These are phyloP conservation scores for Hirtodrosophila alboralis DNA, from an alignment of 2,888 invertebrate species.

Conservation along the genomic window DNA sequence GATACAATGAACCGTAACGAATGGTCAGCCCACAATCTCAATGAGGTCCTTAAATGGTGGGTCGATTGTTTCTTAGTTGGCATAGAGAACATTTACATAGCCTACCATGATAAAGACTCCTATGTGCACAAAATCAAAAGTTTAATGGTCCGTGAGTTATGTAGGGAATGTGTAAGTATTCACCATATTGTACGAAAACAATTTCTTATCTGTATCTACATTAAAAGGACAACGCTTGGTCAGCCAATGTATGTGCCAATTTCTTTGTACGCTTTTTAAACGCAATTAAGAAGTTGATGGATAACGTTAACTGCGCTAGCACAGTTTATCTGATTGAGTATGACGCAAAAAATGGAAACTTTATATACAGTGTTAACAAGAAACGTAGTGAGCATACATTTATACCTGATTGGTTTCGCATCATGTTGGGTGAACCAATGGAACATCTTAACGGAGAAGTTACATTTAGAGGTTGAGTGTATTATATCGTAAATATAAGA, in stretches of 20 bases:
- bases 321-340: constrained; percentile 48
- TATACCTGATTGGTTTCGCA: constrained; percentile 60
- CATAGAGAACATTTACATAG: constrained; percentile 43
- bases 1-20: constrained; percentile 42
- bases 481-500: constrained; percentile 15
- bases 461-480: neutral
- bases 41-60: constrained; percentile 57
- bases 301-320: constrained; percentile 26
- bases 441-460: constrained; percentile 7
- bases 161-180: constrained; percentile 43
- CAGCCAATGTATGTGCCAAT: constrained; percentile 33
- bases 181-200: too few species aligned
- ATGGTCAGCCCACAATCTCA: constrained; percentile 34
- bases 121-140: constrained; percentile 24
- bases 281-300: constrained; percentile 22
- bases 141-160: constrained; percentile 19
- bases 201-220: too few species aligned
- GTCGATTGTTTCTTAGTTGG: constrained; percentile 42
- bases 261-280: constrained; percentile 36
- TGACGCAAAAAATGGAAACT: constrained; percentile 18
- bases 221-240: constrained; percentile 44
- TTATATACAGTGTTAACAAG: constrained; percentile 16
- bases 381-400: constrained; percentile 44
- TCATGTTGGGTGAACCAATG: constrained; percentile 23
- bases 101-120: constrained; percentile 20